A percentile compares a stretch with the other conserved stretches of the same genome.
Conservation (phyloP, 1,140 invertebrate species). For the Bombyx mori region ASM3026992v2 NC_085121.1:10402001-10402500, state of each 20-base stretch:
- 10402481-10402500: constrained; percentile 99
- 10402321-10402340: constrained; percentile 66
- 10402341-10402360: constrained; percentile 77
- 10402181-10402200: constrained; percentile 8
- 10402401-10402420: constrained; percentile 99
- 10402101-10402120: constrained; percentile 34
- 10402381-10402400: constrained; percentile 99
- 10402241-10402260: constrained; percentile 63
- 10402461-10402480: constrained; percentile 96
- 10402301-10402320: constrained; percentile 49
- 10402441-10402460: constrained; percentile 96
- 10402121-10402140: constrained; percentile 4
- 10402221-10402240: constrained; percentile 67
- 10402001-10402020: constrained; percentile 26
- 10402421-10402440: constrained; percentile 96
- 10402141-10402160: not conserved
- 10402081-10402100: constrained; percentile 18
- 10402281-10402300: constrained; percentile 60
- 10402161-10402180: not conserved
- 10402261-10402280: constrained; percentile 70
- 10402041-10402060: constrained; percentile 35
- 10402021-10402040: constrained; percentile 14
- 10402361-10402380: constrained; percentile 96
- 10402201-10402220: constrained; percentile 27
- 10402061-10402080: constrained; percentile 45